A percentile compares a stretch with the other conserved stretches of the same genome.
These are phyloP conservation scores for Drosophila willistoni DNA, from an alignment of 1,140 invertebrate genomes.

Conservation along the genomic window DNA sequence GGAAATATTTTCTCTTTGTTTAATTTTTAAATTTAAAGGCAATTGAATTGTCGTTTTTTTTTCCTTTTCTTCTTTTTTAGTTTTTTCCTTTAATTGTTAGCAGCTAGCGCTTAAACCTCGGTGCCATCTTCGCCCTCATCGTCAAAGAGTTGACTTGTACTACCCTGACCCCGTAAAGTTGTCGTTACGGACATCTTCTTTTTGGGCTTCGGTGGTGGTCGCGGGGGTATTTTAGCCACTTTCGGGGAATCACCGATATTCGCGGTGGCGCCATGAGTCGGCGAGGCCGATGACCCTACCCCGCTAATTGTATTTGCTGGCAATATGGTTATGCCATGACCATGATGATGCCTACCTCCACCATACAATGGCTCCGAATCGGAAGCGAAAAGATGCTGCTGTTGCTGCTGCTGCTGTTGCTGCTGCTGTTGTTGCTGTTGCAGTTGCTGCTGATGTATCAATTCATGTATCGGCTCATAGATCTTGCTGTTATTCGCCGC, in stretches of 20 bases:
- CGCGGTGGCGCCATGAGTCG: slow-evolving; percentile 37
- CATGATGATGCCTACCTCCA: slow-evolving; percentile 45
- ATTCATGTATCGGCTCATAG: slow-evolving; percentile 79
- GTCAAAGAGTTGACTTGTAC: slow-evolving; percentile 88
- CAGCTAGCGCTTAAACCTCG: slow-evolving; percentile 86
- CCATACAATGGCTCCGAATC: slow-evolving; percentile 76
- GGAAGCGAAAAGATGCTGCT: slow-evolving; percentile 47
- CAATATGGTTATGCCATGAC: slow-evolving; percentile 59
- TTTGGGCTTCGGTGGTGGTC: slow-evolving; percentile 92
- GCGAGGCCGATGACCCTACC: slow-evolving; percentile 32
- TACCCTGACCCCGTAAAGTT: slow-evolving; percentile 84
- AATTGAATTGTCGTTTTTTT: slow-evolving; percentile 19
- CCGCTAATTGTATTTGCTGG: slow-evolving; percentile 62
- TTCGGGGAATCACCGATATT: slow-evolving; percentile 75
- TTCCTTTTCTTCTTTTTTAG: not conserved
- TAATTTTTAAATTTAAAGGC: slow-evolving; percentile 6
- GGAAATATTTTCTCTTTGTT: not conserved
- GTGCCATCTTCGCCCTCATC: slow-evolving; percentile 94
- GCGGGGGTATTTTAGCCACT: slow-evolving; percentile 89
- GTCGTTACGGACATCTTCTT: slow-evolving; percentile 86
- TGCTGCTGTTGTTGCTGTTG: slow-evolving; percentile 44
- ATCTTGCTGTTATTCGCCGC: slow-evolving; percentile 76
- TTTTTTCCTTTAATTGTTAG: slow-evolving; percentile 3
- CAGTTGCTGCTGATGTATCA: slow-evolving; percentile 67
- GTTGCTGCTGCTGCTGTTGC: slow-evolving; percentile 40